Base-by-base conservation (phyloP, 2,113 vertebrate species). In the Murina feae region DNA sequence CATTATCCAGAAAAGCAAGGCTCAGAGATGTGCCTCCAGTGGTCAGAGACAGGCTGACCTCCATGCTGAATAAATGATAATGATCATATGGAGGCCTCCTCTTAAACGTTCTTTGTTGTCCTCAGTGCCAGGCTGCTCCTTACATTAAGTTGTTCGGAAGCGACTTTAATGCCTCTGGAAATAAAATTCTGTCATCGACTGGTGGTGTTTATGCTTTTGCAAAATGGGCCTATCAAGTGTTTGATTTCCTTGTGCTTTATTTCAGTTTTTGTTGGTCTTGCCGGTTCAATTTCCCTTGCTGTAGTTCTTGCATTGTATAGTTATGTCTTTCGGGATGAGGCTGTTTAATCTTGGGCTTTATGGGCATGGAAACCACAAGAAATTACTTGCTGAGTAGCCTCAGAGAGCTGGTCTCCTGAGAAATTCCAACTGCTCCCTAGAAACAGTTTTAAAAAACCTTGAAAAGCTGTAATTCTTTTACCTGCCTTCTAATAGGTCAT, bases 141-240 rank as follows among this genome's bases (percentile, higher is more conserved):
- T 96, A 47, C 2, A 69, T 58, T 94, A 87, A 93, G 87, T 96
- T 89, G 53, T 89, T 75, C 47, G 5, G 47, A 60, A 95, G 55
- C 42, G 65, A 93, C 58, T 53, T 89, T 91, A 81, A 91, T 97
- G 74, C 28, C 95, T 93, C 60, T 79, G 91, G 97, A 97, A 97
- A 93, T 83, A 92, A 91, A 17, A 86, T 75, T 91, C 81, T 82
- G 83, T 96, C 0, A 93, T 90, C 53, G 11, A 86, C 76, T 65
- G 30, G 51, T 66, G 68, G 93, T 94, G 84, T 89, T 93, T 95
- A 86, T 92, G 66, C 76, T 96, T 96, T 97, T 97, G 81, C 39
- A 92, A 90, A 95, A 92, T 96, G 74, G 71, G 20, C 44, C 88
- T 83, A 58, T 95, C 93, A 92, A 96, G 8, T 88, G 87, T 96